Base-by-base conservation (phyloP, 2,797 vertebrate species). In the Scleropages formosus region DNA sequence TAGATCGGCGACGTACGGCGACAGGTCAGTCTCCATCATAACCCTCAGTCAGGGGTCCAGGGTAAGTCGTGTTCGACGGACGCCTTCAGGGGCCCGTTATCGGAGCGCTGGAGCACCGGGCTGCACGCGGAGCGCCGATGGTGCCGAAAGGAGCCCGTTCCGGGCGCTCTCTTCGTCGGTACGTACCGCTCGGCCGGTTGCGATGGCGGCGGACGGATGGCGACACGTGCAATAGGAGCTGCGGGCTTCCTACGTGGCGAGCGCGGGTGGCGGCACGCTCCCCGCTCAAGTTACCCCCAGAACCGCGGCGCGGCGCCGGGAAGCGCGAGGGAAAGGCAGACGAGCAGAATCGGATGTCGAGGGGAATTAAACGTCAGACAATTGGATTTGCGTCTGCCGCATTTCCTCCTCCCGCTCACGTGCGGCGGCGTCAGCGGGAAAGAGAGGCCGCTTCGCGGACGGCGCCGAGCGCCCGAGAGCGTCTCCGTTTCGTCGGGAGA, bases 301-400 rank as follows among this genome's bases (percentile, higher is more conserved):
- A 46, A 15, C 47, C 27, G 11, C 31, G 12, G 15, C 49, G 9
- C 49, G 24, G 49, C 24, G 1, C 46, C 60, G 13, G 63, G 66
- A 76, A 85, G 84, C 85, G 77, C 85, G 31, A 85, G 86, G 87
- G 87, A 89, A 91, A 83, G 89, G 84, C 85, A 86, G 83, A 80
- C 76, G 81, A 82, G 86, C 84, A 77, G 78, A 84, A 78, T 81
- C 83, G 87, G 85, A 88, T 87, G 87, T 88, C 89, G 81, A 79
- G 84, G 85, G 85, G 88, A 90, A 90, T 87, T 90, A 88, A 85
- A 87, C 77, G 51, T 85, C 85, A 81, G 85, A 82, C 85, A 82
- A 83, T 87, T 80, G 87, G 89, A 91, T 93, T 90, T 91, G 88
- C 88, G 89, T 80, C 80, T 79, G 74, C 49, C 69, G 53, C 69